Evolutionary conservation across 2,888 invertebrate species (phyloP).

Genomic region (Gortyna flavago): DNA sequence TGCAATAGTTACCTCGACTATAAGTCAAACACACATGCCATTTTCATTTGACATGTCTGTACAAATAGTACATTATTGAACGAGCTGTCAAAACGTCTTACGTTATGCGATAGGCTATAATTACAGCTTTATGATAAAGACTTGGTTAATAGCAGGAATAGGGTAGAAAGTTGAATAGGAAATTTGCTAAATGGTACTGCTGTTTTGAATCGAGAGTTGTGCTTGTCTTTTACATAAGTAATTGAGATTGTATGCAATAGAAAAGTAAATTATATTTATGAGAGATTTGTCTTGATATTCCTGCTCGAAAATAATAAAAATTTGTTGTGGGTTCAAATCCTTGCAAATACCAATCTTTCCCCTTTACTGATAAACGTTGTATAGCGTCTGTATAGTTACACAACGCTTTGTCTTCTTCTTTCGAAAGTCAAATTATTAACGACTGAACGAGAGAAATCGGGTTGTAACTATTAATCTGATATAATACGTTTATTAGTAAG

Average conservation of each 20-base stretch:
- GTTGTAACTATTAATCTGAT: no score
- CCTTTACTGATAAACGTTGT: no score
- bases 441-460: no score
- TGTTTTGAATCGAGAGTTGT: constrained; percentile 42
- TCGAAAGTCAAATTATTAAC: no score
- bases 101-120: constrained; percentile 56
- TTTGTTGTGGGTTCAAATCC: neutral
- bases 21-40: constrained; percentile 50
- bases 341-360: neutral
- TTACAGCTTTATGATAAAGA: constrained; percentile 58
- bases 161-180: constrained; percentile 57
- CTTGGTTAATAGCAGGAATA: constrained; percentile 44
- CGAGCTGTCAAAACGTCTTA: constrained; percentile 65
- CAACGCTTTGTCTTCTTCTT: no score
- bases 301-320: neutral
- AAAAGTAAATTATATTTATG: constrained; percentile 16
- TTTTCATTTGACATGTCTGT: constrained; percentile 45
- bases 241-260: constrained; percentile 29
- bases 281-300: neutral
- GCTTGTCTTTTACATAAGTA: constrained; percentile 34
- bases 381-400: no score
- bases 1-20: constrained; percentile 37
- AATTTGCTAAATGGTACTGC: constrained; percentile 43
- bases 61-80: constrained; percentile 55
- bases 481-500: no score